Evolutionary conservation across 2,888 invertebrate species (phyloP).

Genomic region (Empis stercorea): DNA sequence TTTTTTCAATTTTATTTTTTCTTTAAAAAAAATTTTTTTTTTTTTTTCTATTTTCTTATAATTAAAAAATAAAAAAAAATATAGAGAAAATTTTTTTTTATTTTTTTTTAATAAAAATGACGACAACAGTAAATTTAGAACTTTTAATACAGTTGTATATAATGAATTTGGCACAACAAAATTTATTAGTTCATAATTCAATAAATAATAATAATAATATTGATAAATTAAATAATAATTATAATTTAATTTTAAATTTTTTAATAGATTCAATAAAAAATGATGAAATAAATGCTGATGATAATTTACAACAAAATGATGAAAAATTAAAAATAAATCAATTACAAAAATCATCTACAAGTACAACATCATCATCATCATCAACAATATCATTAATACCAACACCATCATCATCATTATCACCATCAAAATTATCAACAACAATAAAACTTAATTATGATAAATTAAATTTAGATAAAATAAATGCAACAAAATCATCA

Average conservation of each 20-base stretch:
- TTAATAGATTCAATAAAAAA: neutral
- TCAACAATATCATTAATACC: neutral
- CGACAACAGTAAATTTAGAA: neutral
- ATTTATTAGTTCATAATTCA: neutral
- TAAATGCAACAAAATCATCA: no score
- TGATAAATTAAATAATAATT: no score
- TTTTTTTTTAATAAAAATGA: neutral
- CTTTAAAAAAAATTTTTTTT: no score
- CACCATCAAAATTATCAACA: no score
- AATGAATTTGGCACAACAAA: slow-evolving; percentile 4
- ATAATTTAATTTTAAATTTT: neutral
- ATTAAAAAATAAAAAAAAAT: neutral
- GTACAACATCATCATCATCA: neutral
- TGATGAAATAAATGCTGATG: neutral
- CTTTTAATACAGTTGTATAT: slow-evolving; percentile 5
- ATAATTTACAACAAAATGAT: neutral
- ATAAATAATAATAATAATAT: neutral
- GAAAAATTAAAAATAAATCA: neutral
- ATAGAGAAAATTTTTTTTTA: no score
- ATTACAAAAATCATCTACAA: neutral
- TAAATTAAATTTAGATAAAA: no score
- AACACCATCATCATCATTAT: no score
- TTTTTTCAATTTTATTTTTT: neutral
- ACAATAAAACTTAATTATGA: no score
- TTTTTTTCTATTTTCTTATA: neutral